phyloP scores from a whole-genome alignment of 2,888 invertebrate species.

The Neelides folsomi region DNA sequence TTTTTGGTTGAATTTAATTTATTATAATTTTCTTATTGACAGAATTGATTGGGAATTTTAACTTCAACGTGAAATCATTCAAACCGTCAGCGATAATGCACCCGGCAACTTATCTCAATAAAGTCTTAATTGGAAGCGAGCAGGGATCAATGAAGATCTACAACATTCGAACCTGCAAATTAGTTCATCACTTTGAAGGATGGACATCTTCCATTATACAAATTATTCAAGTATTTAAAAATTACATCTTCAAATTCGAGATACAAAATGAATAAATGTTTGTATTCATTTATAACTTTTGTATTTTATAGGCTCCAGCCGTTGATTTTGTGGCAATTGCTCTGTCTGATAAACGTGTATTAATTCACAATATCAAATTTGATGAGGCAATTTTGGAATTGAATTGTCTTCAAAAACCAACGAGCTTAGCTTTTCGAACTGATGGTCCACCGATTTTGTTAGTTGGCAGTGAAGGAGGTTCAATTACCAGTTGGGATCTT shows the following conservation, averaged over 20 bases:
- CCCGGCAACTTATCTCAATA: slow-evolving; percentile 88
- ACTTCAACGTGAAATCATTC: slow-evolving; percentile 50
- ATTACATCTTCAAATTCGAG: neutral
- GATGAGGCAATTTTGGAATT: slow-evolving; percentile 69
- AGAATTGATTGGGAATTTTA: slow-evolving; percentile 37
- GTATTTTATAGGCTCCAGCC: slow-evolving; percentile 56
- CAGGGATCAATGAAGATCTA: slow-evolving; percentile 76
- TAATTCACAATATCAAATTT: slow-evolving; percentile 72
- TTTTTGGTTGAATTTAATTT: neutral
- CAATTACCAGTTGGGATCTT: slow-evolving; percentile 87
- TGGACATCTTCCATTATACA: slow-evolving; percentile 59
- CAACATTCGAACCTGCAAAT: slow-evolving; percentile 67
- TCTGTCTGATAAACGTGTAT: slow-evolving; percentile 63
- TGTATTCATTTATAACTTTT: neutral
- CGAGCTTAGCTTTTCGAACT: slow-evolving; percentile 68
- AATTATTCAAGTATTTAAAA: slow-evolving; percentile 52
- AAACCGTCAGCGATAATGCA: slow-evolving; percentile 70
- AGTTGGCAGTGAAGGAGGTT: slow-evolving; percentile 65
- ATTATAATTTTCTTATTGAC: slow-evolving; percentile 1
- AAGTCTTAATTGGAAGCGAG: slow-evolving; percentile 71
- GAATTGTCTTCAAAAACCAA: slow-evolving; percentile 85
- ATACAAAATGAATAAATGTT: neutral
- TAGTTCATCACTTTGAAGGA: slow-evolving; percentile 61
- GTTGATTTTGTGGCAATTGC: slow-evolving; percentile 83
- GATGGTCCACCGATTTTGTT: slow-evolving; percentile 78